Evolutionary conservation across 2,797 vertebrate genomes (phyloP).

Genomic region (Melanotaenia boesemani): DNA sequence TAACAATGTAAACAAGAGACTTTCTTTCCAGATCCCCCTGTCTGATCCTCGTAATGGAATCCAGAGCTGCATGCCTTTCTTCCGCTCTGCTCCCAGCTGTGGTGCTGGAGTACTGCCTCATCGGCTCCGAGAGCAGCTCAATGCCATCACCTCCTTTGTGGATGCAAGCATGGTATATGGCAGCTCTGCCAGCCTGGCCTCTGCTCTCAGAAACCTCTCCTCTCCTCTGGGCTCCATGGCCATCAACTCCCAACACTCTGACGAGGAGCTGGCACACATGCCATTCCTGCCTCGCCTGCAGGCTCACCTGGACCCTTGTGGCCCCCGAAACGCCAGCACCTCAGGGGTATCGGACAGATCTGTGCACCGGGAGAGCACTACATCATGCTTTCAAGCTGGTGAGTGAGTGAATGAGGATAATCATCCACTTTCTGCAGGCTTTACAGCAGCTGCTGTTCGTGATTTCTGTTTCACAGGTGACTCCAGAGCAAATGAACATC

Average conservation of each 20-base stretch:
- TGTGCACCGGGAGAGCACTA: constrained; percentile 60
- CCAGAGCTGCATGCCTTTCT: constrained; percentile 89
- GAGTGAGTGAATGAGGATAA: background rate
- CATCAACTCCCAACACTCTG: constrained; percentile 77
- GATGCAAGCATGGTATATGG: constrained; percentile 88
- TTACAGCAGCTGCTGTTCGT: constrained; percentile 11
- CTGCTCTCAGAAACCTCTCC: constrained; percentile 76
- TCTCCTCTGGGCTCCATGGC: constrained; percentile 78
- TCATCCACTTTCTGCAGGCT: background rate
- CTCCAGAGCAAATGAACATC: constrained; percentile 84
- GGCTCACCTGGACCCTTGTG: constrained; percentile 81
- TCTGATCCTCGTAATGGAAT: constrained; percentile 83
- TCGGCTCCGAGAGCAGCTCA: constrained; percentile 83
- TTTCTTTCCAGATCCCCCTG: constrained; percentile 76
- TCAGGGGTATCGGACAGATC: constrained; percentile 24
- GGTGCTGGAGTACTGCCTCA: constrained; percentile 38
- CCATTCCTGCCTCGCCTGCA: constrained; percentile 80
- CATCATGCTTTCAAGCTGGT: constrained; percentile 86
- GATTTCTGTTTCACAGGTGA: constrained; percentile 72
- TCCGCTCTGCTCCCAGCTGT: constrained; percentile 89
- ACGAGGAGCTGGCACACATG: constrained; percentile 79
- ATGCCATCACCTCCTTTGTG: constrained; percentile 86
- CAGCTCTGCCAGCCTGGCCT: constrained; percentile 76
- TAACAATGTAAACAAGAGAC: background rate
- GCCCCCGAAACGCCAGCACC: constrained; percentile 66